Conservation (phyloP, 1,140 invertebrate species). For the Colletes gigas region DNA sequence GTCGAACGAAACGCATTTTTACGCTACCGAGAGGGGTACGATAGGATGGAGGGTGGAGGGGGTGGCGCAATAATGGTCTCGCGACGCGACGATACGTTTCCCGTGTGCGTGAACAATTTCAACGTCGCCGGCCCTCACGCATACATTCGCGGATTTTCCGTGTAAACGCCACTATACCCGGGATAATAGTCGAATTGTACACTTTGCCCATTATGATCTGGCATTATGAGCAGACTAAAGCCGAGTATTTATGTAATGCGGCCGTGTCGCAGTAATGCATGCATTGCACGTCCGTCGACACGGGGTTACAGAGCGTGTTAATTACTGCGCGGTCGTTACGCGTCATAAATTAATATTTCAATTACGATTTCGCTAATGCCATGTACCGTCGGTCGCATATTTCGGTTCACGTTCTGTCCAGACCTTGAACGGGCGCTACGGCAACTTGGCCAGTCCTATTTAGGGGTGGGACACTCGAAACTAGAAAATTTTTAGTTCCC, state of each 20-base stretch:
- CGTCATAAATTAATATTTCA: slow-evolving; percentile 78
- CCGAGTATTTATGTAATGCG: slow-evolving; percentile 76
- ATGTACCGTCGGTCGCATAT: slow-evolving; percentile 59
- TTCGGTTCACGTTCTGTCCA: slow-evolving; percentile 29
- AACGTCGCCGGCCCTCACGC: background rate
- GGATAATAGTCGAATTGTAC: slow-evolving; percentile 76
- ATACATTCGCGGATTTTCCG: slow-evolving; percentile 54
- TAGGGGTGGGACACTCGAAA: no score
- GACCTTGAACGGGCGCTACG: background rate
- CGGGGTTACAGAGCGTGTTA: slow-evolving; percentile 75
- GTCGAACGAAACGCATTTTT: slow-evolving; percentile 2
- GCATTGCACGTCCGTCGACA: slow-evolving; percentile 74
- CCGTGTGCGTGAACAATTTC: slow-evolving; percentile 25
- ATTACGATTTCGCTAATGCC: slow-evolving; percentile 75
- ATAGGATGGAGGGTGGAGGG: no score
- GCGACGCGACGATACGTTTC: slow-evolving; percentile 12
- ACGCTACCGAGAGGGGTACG: background rate
- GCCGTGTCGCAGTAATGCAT: slow-evolving; percentile 75
- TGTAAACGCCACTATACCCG: slow-evolving; percentile 64
- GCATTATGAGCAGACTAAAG: slow-evolving; percentile 66
- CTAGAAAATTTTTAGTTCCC: no score
- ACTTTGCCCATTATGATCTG: slow-evolving; percentile 76
- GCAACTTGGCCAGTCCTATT: background rate
- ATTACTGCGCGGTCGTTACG: slow-evolving; percentile 74
- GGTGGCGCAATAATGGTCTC: background rate